Base-by-base conservation (phyloP, 2,888 invertebrate species). In the Oasisia sp. region DNA sequence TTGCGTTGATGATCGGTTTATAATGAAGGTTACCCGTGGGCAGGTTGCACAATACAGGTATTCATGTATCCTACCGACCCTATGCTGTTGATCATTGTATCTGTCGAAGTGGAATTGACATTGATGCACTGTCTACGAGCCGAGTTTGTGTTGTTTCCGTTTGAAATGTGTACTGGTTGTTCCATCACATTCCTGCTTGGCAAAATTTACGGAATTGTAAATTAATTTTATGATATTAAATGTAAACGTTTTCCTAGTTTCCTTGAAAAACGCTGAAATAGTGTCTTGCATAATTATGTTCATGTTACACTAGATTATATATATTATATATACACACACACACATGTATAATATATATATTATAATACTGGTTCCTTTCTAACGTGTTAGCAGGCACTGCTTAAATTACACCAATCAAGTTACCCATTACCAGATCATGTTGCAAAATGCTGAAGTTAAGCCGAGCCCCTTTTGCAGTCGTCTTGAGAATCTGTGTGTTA, bases 191-290 rank as follows among this genome's bases (percentile, higher is more conserved):
- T 74, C 74, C 74, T 74, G n/a, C 74, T 27, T 74, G 19, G n/a
- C 74, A 74, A 74, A 74, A 74, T 74, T 74, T 74, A 74, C n/a
- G 74, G n/a, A 50, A 50, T 50, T 74, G 74, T 74, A 74, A 74
- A 27, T 74, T 27, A 74, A 74, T 74, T 74, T 74, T 74, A 74
- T 74, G 74, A 74, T 74, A 74, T 74, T 74, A 27, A 74, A 74
- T 19, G 74, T 74, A 27, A 74, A 74, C n/a, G 74, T 74, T 74
- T 74, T 74, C 74, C 74, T 74, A 74, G 74, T 74, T 74, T 74
- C 74, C 27, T 19, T 74, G 74, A n/a, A 74, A 74, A n/a, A 74
- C 27, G 27, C 74, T 74, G 74, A 74, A 74, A 74, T 74, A 74
- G 19, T 7, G n/a, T 74, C 27, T 74, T 74, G 27, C 27, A 27